Evolutionary conservation across 2,888 invertebrate genomes (phyloP).

Genomic region (Plagodis pulveraria): DNA sequence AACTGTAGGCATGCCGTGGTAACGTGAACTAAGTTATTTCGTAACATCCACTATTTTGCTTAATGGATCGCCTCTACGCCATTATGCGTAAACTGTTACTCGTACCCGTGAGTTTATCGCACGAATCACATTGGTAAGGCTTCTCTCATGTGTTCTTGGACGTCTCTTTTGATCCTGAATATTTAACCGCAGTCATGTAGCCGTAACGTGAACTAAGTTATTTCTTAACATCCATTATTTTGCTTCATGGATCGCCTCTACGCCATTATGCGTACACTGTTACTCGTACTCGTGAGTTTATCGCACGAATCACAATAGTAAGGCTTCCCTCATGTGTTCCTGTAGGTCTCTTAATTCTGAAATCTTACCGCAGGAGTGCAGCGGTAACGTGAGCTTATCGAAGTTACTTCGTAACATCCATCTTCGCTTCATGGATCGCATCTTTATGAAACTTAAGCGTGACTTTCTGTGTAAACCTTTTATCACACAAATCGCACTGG

Average conservation of each 20-base stretch:
- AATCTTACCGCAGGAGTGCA: slow-evolving; percentile 64
- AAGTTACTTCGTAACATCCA: slow-evolving; percentile 54
- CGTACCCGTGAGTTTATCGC: slow-evolving; percentile 39
- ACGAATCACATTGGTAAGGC: slow-evolving; percentile 63
- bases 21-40: slow-evolving; percentile 60
- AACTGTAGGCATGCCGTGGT: slow-evolving; percentile 57
- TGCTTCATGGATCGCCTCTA: slow-evolving; percentile 47
- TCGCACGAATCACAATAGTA: slow-evolving; percentile 62
- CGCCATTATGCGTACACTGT: slow-evolving; percentile 65
- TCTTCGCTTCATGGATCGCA: slow-evolving; percentile 44
- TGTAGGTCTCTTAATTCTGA: slow-evolving; percentile 69
- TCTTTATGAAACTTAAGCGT: slow-evolving; percentile 60
- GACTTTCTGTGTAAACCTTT: slow-evolving; percentile 61
- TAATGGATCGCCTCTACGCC: slow-evolving; percentile 58
- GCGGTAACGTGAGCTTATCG: slow-evolving; percentile 54
- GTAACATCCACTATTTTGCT: slow-evolving; percentile 12
- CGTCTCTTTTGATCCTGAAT: slow-evolving; percentile 68
- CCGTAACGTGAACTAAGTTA: slow-evolving; percentile 59
- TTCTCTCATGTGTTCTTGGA: slow-evolving; percentile 71
- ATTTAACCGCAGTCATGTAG: slow-evolving; percentile 60
- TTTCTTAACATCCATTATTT: slow-evolving; percentile 37
- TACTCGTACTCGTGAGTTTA: slow-evolving; percentile 20
- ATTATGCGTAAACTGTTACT: slow-evolving; percentile 60
- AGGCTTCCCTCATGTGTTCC: slow-evolving; percentile 71
- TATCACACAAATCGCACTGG: slow-evolving; percentile 59